Base-by-base conservation (phyloP, 1,140 invertebrate species). In the Hormaphis cornu region DNA sequence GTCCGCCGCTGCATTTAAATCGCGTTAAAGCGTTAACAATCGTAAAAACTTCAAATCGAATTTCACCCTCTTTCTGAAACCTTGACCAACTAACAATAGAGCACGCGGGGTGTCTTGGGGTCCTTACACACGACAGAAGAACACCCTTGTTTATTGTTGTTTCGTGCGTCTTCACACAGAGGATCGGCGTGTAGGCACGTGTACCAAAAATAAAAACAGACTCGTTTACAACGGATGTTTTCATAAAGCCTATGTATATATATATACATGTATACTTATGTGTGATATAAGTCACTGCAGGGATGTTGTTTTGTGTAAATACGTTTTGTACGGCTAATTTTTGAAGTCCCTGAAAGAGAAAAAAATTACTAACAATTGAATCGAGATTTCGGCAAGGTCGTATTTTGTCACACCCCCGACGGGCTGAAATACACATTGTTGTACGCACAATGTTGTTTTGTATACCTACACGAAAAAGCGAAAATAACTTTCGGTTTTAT, bases 71-170 rank as follows among this genome's bases (percentile, higher is more conserved):
- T 33, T 30, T 44, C 3, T 7, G 28, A 66, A 48, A 50, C 44
- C 61, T 66, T 50, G 61, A 66, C 44, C 61, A 35, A 50, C 28
- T 50, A 66, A 66, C 61, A 66, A 66, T 28, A 66, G 61, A 66
- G 14, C 16, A 66, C 16, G n/a, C n/a, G n/a, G 42, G 44, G 28
- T 66, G 28, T 50, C 30, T 35, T 1, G 28, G 8, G 44, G 50
- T 33, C 40, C n/a, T n/a, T n/a, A n/a, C n/a, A n/a, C n/a, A n/a
- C 20, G 7, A 28, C 7, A 48, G 12, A 66, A 30, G 26, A n/a
- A 10, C 42, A 61, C 16, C 10, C 1, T 3, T 33, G 26, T 46
- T 18, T 46, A 14, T 63, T 54, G 16, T 26, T 40, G 18, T 63
- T 63, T 44, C 14, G 20, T 26, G 20, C 9, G 14, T 26, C 26